Evolutionary conservation across 1,140 invertebrate genomes (phyloP).

Genomic region (Proctacanthus coquilletti): DNA sequence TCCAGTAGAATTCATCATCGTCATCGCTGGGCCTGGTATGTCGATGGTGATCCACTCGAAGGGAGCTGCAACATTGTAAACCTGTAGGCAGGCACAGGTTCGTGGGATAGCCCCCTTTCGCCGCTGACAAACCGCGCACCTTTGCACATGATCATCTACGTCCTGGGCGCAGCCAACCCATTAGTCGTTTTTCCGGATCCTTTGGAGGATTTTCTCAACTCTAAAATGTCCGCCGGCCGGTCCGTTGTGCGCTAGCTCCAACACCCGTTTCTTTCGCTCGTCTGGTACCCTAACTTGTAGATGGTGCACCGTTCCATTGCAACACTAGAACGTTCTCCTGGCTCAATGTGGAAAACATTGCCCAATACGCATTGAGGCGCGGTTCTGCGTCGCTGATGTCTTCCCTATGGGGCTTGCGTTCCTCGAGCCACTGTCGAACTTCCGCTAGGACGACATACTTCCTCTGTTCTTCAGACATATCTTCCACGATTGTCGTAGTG

Average conservation of each 20-base stretch:
- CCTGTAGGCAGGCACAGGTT: constrained; percentile 9
- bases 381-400: too few relatives aligned
- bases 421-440: too few relatives aligned
- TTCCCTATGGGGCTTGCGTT: too few relatives aligned
- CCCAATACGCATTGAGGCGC: too few relatives aligned
- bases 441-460: too few relatives aligned
- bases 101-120: constrained; percentile 10
- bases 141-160: constrained; percentile 12
- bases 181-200: constrained; percentile 9
- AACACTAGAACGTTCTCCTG: too few relatives aligned
- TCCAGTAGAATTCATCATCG: constrained; percentile 14
- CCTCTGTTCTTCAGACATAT: too few relatives aligned
- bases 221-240: constrained; percentile 10
- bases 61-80: constrained; percentile 6
- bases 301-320: too few relatives aligned
- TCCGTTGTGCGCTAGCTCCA: constrained; percentile 7
- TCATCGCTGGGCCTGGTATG: constrained; percentile 24
- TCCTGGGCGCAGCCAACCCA: constrained; percentile 12
- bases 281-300: too few relatives aligned
- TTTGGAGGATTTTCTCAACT: constrained; percentile 8
- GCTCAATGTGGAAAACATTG: too few relatives aligned
- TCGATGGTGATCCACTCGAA: constrained; percentile 18
- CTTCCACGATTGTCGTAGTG: too few relatives aligned
- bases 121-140: constrained; percentile 12
- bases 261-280: neutral